These are phyloP conservation scores for Erethizon dorsatum DNA, from an alignment of 2,797 vertebrate genomes.

Conservation along the genomic window DNA sequence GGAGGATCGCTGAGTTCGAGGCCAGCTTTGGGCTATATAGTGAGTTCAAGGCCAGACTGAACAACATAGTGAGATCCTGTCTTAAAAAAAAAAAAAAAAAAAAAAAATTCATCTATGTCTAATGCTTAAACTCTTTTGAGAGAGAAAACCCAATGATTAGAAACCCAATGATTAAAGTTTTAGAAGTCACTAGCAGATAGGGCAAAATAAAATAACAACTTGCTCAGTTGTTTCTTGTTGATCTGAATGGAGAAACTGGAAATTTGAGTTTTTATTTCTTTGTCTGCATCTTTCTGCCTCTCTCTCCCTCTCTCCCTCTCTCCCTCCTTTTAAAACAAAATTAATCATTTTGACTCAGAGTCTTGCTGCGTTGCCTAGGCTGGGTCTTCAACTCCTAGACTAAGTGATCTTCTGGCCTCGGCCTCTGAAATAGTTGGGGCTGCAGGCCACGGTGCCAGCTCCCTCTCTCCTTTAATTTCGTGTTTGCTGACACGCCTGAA, in stretches of 20 bases:
- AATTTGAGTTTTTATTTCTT: background rate
- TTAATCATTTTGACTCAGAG: background rate
- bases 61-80: background rate
- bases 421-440: background rate
- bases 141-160: background rate
- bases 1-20: background rate
- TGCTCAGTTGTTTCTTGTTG: background rate
- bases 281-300: no score
- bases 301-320: no score
- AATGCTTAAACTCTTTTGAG: conserved; percentile 14
- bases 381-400: background rate
- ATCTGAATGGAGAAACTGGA: background rate
- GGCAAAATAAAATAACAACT: accelerated
- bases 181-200: background rate
- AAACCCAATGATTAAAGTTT: background rate
- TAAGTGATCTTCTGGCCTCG: background rate
- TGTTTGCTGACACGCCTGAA: conserved; percentile 30
- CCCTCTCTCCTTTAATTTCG: background rate
- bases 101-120: background rate
- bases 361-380: background rate
- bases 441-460: background rate
- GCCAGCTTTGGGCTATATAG: background rate
- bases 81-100: background rate
- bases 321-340: no score
- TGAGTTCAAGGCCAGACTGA: background rate